A percentile compares a stretch with the other conserved stretches of the same genome.
Conservation (phyloP, 2,888 invertebrate genomes). For the Fragum whitleyi region DNA sequence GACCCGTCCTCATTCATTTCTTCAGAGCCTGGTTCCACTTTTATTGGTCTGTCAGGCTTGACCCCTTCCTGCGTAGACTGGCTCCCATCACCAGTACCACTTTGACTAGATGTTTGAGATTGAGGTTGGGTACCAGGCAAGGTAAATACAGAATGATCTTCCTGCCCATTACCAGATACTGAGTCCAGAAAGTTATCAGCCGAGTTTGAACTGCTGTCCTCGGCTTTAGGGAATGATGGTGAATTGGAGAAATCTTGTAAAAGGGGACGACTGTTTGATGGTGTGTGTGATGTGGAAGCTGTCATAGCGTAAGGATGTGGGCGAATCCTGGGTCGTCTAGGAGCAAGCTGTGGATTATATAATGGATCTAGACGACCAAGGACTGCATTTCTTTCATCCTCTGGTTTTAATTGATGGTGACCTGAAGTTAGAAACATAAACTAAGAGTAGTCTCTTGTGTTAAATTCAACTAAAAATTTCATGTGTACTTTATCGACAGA, state of each 20-base stretch:
- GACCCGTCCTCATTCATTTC: slow-evolving; percentile 34
- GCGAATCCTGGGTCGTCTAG: slow-evolving; percentile 17
- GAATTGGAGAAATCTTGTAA: neutral
- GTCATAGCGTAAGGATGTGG: slow-evolving; percentile 15
- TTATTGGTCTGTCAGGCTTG: slow-evolving; percentile 10
- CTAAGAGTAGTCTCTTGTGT: too few species aligned
- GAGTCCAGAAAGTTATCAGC: slow-evolving; percentile 35
- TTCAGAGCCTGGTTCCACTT: slow-evolving; percentile 22
- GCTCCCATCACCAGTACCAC: slow-evolving; percentile 20
- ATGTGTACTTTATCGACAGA: too few species aligned
- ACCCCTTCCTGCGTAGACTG: slow-evolving; percentile 12
- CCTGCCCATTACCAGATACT: slow-evolving; percentile 11
- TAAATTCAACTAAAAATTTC: too few species aligned
- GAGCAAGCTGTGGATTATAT: neutral
- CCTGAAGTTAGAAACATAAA: slow-evolving; percentile 16
- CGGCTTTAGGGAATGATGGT: slow-evolving; percentile 9
- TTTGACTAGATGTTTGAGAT: slow-evolving; percentile 35
- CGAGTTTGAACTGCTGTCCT: slow-evolving; percentile 14
- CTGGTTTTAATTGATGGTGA: slow-evolving; percentile 9
- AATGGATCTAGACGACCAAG: neutral
- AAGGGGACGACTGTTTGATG: neutral
- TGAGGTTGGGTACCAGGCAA: slow-evolving; percentile 12
- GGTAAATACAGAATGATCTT: neutral
- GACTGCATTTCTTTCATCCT: neutral
- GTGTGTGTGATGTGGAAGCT: neutral